Percentiles rank a stretch among this genome's conserved stretches.
Evolutionary conservation across 2,113 vertebrate species (phyloP).

Genomic region (Stegostoma tigrinum): DNA sequence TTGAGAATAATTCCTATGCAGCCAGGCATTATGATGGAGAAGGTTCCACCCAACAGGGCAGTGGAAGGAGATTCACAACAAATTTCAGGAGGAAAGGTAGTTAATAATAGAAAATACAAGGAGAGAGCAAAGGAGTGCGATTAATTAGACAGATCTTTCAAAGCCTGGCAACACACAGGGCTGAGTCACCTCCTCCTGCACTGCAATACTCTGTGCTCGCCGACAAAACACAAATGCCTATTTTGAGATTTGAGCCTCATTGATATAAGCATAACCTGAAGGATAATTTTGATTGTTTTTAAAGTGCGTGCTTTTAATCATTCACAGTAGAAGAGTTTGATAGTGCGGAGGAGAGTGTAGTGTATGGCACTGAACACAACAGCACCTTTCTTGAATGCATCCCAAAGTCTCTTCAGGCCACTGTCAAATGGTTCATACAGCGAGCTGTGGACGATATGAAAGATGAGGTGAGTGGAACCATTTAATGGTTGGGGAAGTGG

Average conservation of each 20-base stretch:
- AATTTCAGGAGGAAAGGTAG: neutral
- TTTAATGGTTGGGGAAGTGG: too few relatives aligned
- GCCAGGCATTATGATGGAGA: neutral
- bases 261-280: neutral
- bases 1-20: neutral
- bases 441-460: slow-evolving; percentile 55
- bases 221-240: neutral
- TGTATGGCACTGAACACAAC: slow-evolving; percentile 82
- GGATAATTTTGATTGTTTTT: neutral
- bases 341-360: slow-evolving; percentile 55
- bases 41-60: neutral
- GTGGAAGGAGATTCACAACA: neutral
- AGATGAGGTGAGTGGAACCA: slow-evolving; percentile 65
- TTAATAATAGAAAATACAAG: neutral
- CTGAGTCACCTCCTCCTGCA: neutral
- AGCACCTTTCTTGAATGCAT: slow-evolving; percentile 87
- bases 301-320: neutral
- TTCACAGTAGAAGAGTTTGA: slow-evolving; percentile 63
- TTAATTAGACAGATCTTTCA: neutral
- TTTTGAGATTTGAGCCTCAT: neutral
- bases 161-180: neutral
- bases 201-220: neutral
- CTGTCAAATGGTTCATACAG: slow-evolving; percentile 76
- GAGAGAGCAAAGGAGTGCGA: neutral
- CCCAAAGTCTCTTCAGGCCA: slow-evolving; percentile 80